Evolutionary conservation across 2,113 vertebrate genomes (phyloP).

Genomic region (Petrocephalus zakoni): DNA sequence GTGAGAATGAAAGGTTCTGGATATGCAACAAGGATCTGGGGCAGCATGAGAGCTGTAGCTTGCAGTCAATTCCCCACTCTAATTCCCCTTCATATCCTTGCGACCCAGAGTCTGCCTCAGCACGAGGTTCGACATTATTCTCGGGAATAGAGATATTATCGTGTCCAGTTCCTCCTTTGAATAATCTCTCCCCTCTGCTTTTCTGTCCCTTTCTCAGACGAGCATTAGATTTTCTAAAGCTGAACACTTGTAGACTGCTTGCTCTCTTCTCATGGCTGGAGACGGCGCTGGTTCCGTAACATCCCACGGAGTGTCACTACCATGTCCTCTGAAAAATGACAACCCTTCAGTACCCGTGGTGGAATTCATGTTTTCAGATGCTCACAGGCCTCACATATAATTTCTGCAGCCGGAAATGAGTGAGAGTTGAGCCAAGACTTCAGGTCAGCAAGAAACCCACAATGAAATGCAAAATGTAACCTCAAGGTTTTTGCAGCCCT

Average conservation of each 20-base stretch:
- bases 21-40: background rate
- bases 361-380: background rate
- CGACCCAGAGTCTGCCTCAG: background rate
- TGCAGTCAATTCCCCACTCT: background rate
- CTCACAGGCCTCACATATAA: background rate
- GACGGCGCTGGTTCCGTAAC: background rate
- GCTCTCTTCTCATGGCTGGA: background rate
- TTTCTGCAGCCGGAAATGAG: background rate
- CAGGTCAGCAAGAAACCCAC: background rate
- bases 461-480: background rate
- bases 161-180: background rate
- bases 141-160: background rate
- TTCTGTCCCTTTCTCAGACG: background rate
- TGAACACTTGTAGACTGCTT: background rate
- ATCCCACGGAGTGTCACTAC: background rate
- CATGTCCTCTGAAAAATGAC: background rate
- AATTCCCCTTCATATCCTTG: background rate
- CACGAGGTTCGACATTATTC: background rate
- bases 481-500: background rate
- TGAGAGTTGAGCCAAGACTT: background rate
- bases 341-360: background rate
- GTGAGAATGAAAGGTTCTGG: background rate
- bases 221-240: background rate
- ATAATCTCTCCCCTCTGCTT: background rate
- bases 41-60: background rate